These are phyloP conservation scores for Cheirogaleus major DNA, from an alignment of 2,797 vertebrate species.

Conservation along the genomic window DNA sequence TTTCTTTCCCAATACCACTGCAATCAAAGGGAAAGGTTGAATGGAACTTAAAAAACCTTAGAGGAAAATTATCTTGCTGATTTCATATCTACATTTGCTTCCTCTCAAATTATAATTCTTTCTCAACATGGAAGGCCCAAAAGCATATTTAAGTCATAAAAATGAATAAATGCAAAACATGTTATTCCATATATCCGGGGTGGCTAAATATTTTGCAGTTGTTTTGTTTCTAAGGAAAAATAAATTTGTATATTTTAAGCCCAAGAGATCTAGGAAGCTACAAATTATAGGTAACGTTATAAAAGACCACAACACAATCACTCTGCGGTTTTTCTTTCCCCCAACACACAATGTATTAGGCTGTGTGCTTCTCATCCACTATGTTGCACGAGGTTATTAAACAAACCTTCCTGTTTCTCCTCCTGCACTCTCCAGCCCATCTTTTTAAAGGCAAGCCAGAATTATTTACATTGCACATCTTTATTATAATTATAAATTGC, in stretches of 20 bases:
- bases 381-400: not conserved
- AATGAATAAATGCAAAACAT: not conserved
- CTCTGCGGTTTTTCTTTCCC: not conserved
- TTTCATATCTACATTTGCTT: constrained; percentile 65
- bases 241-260: constrained; percentile 34
- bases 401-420: not conserved
- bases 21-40: constrained; percentile 66
- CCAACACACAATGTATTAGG: too few relatives aligned
- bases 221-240: constrained; percentile 33
- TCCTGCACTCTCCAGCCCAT: not conserved
- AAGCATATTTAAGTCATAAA: constrained; percentile 10
- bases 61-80: constrained; percentile 65
- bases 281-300: not conserved
- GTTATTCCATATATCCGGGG: not conserved
- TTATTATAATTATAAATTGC: constrained; percentile 40
- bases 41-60: constrained; percentile 50
- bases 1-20: constrained; percentile 49
- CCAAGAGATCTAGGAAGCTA: constrained; percentile 11
- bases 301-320: not conserved
- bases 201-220: constrained; percentile 17
- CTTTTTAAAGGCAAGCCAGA: not conserved
- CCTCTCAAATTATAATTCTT: constrained; percentile 71
- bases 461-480: not conserved
- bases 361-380: not conserved
- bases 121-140: not conserved